Base-by-base conservation (phyloP, 2,888 invertebrate genomes). In the Pachliopta kotzebuea region DNA sequence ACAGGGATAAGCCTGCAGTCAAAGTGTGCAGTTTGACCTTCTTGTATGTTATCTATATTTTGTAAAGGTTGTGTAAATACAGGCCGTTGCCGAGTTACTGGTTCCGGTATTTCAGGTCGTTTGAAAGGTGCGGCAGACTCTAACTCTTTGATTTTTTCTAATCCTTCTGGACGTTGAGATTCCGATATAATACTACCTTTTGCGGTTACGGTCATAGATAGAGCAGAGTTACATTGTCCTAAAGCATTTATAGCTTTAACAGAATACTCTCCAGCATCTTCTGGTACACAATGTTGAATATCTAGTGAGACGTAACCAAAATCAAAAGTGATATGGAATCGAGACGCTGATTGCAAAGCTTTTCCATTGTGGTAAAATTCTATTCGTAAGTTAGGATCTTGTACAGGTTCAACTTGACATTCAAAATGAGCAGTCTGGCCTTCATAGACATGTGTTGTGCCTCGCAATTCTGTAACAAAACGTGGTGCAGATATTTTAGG, bases 251-350 rank as follows among this genome's bases (percentile, higher is more conserved):
- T 95, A 14, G 98, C 98, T 76, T 96, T 96, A 14, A 98, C 97
- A 0, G 97, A 96, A 86, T 99, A 99, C 86, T 97, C 96, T 65
- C 99, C 99, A 68, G 97, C 97, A 86, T 99, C 99, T 91, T 98
- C 98, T 17, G 98, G 95, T 64, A 98, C 97, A 69, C 96, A 96
- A 81, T 98, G 98, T 71, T 96, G 95, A 78, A 99, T 98, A 88
- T 99, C 98, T 76, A 99, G 93, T 61, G 98, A 97, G 73, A 99
- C 97, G 76, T 98, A 99, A 76, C 99, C 99, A 92, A 99, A 99
- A 91, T 99, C 99, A 85, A 98, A 98, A 73, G 97, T 97, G 78
- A 97, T 97, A 88, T 98, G 98, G 95, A 97, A 98, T 77, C 98
- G 94, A 68, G 97, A 94, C 63, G 97, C 98, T 70, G 97, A 97